Evolutionary conservation across 1,140 invertebrate species (phyloP), one percentile per base, ranked within the genome.

Genomic region (Apis dorsata): DNA sequence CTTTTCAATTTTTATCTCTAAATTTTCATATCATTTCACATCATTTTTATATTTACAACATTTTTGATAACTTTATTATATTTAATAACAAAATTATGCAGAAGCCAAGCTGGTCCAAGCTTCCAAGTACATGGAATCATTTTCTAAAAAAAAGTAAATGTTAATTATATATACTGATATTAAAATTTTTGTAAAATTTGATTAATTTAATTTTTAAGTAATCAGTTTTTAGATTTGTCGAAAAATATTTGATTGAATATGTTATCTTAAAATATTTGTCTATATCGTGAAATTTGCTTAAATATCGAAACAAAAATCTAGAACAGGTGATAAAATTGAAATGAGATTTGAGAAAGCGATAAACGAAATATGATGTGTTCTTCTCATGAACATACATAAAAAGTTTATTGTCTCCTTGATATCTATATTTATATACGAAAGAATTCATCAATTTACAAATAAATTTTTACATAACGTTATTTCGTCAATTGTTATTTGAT

Each of bases 321-420:
- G 62, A 51, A 34, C 62, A 44, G n/a, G 12, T 3, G 4, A 15
- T 63, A 66, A 81, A 81, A 65, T 21, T 66, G 7, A 74, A 66
- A 74, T 74, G 15, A 34, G 70, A 81, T 81, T 74, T 66, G 28
- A 81, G 53, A 51, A 66, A 75, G 34, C 13, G 59, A 75, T 75
- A 74, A 72, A 62, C n/a, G 55, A 62, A 49, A 55, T 51, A 4
- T 34, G 21, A 81, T 65, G 60, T 44, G 8, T 28, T 49, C 13
- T 71, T 66, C 24, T 66, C 59, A 12, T 21, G 17, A 57, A 81
- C n/a, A 44, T 49, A 66, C 8, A 53, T 24, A 70, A n/a, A 71
- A 59, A 15, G 44, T 12, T 9, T 66, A 60, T 63, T n/a, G 44
- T 51, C 24, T 13, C 12, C 15, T 17, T 1, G 13, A 1, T n/a